Percentiles rank a stretch among this genome's conserved stretches.
phyloP scores from a whole-genome alignment of 1,140 invertebrate genomes.

The Papilio helenus region DNA sequence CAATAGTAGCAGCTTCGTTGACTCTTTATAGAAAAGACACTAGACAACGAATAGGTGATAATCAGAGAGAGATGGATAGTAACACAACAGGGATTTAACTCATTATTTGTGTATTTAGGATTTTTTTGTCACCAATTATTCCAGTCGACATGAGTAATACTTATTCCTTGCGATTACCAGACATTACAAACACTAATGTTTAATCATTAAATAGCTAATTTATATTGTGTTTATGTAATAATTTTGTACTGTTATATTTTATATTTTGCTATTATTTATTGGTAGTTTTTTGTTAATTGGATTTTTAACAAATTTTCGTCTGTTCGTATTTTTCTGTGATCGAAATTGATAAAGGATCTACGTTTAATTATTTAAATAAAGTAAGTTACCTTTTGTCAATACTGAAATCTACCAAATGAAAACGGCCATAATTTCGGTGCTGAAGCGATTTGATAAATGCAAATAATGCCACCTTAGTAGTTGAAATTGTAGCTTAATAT shows the following conservation, averaged over 20 bases:
- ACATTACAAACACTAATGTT: not conserved
- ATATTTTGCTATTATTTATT: conserved; percentile 9
- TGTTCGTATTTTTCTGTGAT: not conserved
- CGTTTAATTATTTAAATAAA: too few relatives aligned
- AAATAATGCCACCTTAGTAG: too few relatives aligned
- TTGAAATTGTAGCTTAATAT: too few relatives aligned
- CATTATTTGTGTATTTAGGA: not conserved
- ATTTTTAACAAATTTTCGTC: not conserved
- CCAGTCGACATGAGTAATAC: not conserved
- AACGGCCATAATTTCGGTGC: too few relatives aligned
- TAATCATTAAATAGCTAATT: not conserved
- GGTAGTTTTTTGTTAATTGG: not conserved
- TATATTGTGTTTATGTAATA: not conserved
- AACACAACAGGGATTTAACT: too few relatives aligned
- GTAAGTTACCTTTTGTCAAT: too few relatives aligned
- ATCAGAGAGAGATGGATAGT: too few relatives aligned
- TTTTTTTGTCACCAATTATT: not conserved
- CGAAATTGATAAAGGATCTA: too few relatives aligned
- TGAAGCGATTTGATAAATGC: too few relatives aligned
- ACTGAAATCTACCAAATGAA: too few relatives aligned
- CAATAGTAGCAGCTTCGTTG: not conserved
- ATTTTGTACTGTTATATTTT: not conserved
- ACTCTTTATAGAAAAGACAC: not conserved
- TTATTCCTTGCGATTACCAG: not conserved
- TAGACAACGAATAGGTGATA: too few relatives aligned